phyloP scores from a whole-genome alignment of 2,797 vertebrate species.

The Hydrolagus colliei region DNA sequence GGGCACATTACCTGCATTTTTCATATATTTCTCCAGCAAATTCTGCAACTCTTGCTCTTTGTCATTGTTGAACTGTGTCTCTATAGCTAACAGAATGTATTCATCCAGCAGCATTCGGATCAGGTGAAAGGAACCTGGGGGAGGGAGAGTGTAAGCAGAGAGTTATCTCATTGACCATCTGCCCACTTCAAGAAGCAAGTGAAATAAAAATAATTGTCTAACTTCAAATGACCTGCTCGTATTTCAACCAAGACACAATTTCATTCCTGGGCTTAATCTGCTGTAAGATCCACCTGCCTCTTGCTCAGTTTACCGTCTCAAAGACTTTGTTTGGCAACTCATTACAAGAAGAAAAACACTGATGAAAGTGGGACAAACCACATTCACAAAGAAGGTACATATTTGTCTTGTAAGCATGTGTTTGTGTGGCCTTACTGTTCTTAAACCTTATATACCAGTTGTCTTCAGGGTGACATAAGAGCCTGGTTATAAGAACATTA shows the following conservation, averaged over 20 bases:
- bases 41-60: slow-evolving; percentile 96
- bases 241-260: slow-evolving; percentile 55
- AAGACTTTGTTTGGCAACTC: slow-evolving; percentile 57
- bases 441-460: not conserved
- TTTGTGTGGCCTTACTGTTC: slow-evolving; percentile 13
- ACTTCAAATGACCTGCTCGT: slow-evolving; percentile 66
- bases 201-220: slow-evolving; percentile 65
- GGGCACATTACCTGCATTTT: slow-evolving; percentile 78
- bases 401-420: not conserved
- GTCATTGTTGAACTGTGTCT: slow-evolving; percentile 97
- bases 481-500: not conserved
- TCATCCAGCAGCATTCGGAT: slow-evolving; percentile 97
- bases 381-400: slow-evolving; percentile 35
- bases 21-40: slow-evolving; percentile 95
- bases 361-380: slow-evolving; percentile 67
- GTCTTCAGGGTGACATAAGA: not conserved
- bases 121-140: slow-evolving; percentile 92
- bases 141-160: slow-evolving; percentile 34
- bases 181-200: slow-evolving; percentile 54
- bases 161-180: slow-evolving; percentile 69
- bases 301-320: slow-evolving; percentile 59
- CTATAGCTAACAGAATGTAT: slow-evolving; percentile 91
- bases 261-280: slow-evolving; percentile 56
- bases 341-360: slow-evolving; percentile 66
- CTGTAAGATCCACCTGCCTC: slow-evolving; percentile 58